Evolutionary conservation across 2,888 invertebrate species (phyloP), one percentile per base, ranked within the genome.

Genomic region (Chouioia cunea): DNA sequence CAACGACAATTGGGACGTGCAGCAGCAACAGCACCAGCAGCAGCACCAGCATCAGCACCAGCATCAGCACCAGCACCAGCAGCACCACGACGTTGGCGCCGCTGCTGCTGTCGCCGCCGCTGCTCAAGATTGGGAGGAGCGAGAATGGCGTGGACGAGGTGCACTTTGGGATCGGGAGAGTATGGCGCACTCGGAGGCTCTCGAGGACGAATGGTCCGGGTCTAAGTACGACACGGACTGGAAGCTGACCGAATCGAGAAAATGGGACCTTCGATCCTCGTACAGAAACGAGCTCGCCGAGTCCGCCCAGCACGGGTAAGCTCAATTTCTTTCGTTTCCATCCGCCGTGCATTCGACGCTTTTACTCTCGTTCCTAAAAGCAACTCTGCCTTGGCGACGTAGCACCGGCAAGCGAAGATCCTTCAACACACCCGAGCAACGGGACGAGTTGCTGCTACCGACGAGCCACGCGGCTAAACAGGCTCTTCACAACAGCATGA

Each of bases 111-210:
- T 6, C 27, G 27, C 4, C 27, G 27, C 27, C 3, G 27, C 4
- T 0, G 69, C 78, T 0, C 65, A 75, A 16, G 84, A 85, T 43
- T 85, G 85, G 84, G 84, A 85, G 50, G 85, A 86, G 27, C 74
- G 85, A 2, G 84, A 84, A 50, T 85, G 86, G 85, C 77, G 85
- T 2, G 76, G 78, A 0, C 78, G 81, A 50, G 79, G 83, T 57
- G 71, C 81, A 0, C 75, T 83, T n/a, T 85, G 85, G 85, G 85
- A 85, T 67, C 77, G 85, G 14, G 85, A 86, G 44, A 84, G 82
- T 72, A 77, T 84, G 36, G 83, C 85, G 14, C 79, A 82, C 2
- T 81, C 84, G 2, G 85, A 84, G 47, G 80, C 81, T 14, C 85
- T 85, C 47, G 85, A 86, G 2, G 86, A 85, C 62, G 85, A 85